These are phyloP conservation scores for Agriopis aurantiaria DNA, from an alignment of 2,888 invertebrate genomes.

Conservation along the genomic window DNA sequence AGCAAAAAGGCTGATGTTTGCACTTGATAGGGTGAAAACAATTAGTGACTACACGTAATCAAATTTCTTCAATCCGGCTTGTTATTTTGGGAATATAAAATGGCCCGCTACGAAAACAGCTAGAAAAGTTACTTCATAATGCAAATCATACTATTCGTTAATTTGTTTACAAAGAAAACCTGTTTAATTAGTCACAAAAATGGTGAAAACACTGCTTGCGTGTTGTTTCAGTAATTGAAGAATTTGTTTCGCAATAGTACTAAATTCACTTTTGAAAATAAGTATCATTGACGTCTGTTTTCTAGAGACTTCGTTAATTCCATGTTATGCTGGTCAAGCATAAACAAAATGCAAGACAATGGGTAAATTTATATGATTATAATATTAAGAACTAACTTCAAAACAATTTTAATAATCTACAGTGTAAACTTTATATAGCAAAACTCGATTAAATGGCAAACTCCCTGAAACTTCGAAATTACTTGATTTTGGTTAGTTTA, in stretches of 20 bases:
- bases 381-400: too few relatives aligned
- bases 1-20: too few relatives aligned
- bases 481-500: too few relatives aligned
- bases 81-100: too few relatives aligned
- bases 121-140: background rate
- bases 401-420: too few relatives aligned
- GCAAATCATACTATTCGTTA: constrained; percentile 4
- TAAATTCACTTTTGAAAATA: constrained; percentile 7
- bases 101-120: too few relatives aligned
- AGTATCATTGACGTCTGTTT: constrained; percentile 2
- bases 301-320: background rate
- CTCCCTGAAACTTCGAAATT: too few relatives aligned
- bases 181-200: constrained; percentile 22
- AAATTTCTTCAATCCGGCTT: background rate
- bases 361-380: too few relatives aligned
- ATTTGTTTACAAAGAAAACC: constrained; percentile 15
- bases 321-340: background rate
- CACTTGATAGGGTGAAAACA: too few relatives aligned
- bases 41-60: background rate
- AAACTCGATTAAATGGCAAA: too few relatives aligned
- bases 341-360: too few relatives aligned
- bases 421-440: too few relatives aligned
- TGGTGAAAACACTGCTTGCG: constrained; percentile 40
- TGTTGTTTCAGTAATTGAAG: constrained; percentile 21
- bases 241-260: constrained; percentile 20